Base-by-base conservation (phyloP, 1,140 invertebrate species). In the Sycophila sp. region DNA sequence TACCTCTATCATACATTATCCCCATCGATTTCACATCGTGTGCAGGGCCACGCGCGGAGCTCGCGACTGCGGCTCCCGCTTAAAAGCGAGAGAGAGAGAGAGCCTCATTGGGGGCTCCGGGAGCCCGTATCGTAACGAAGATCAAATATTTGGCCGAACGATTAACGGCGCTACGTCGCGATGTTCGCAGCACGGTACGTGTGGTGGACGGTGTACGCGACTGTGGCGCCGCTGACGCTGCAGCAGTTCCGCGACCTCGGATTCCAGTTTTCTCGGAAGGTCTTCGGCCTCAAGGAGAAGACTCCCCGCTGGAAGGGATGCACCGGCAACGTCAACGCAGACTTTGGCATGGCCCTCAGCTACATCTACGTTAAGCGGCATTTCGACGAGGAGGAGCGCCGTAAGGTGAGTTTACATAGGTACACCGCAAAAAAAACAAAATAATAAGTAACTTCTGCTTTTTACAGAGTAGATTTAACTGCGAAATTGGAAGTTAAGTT, bases 281-380 rank as follows among this genome's bases (percentile, higher is more conserved):
- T 91, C 49, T 89, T 89, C 74, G 90, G 90, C 0, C 78, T 91
- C 40, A 89, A 89, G 71, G 88, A 89, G 76, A 87, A 88, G 68
- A 88, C 88, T 0, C 88, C 90, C 8, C 80, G 92, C 59, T 94
- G 92, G 93, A 91, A 91, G 79, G 88, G 87, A 26, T 95, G 94
- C 84, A 90, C 92, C 0, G 88, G 87, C 56, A 92, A 92, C 74
- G 92, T 92, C 8, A 94, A 93, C 76, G 89, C 92, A 11, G 92
- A 92, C 77, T 92, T 95, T 79, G 93, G 93, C 8, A 91, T 93
- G 82, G 92, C 93, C 6, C 86, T 94, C 1, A 93, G 92, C 71
- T 89, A 92, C 53, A 78, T 94, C n/a, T 95, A 94, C 79, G 90
- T 94, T 1, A 86, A 89, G 63, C 86, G 87, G 71, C 88, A 93